Evolutionary conservation across 2,797 vertebrate species (phyloP).

Genomic region (Gadopsis bispinosus): DNA sequence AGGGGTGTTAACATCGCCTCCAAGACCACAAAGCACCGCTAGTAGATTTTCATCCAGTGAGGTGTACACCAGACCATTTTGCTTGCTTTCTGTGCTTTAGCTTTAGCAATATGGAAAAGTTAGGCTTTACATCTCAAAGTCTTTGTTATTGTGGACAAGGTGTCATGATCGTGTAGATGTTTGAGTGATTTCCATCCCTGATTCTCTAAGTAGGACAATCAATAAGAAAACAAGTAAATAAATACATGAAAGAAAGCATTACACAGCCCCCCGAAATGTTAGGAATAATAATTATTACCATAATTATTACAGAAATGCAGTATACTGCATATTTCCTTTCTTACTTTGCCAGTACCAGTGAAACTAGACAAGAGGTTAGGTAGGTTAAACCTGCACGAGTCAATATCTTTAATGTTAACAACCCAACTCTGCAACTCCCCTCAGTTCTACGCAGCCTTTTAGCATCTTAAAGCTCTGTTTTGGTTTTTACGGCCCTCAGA

Average conservation of each 20-base stretch:
- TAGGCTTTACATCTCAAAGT: neutral
- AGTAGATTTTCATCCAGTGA: slow-evolving; percentile 3
- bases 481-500: neutral
- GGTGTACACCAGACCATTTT: slow-evolving; percentile 26
- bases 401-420: neutral
- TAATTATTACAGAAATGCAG: too few species aligned
- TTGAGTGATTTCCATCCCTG: neutral
- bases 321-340: neutral
- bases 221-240: neutral
- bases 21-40: slow-evolving; percentile 50
- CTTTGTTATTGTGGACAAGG: too few species aligned
- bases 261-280: too few species aligned
- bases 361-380: neutral
- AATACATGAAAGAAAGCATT: neutral
- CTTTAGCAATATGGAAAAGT: neutral
- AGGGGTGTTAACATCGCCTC: slow-evolving; percentile 64
- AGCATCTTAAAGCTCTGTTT: neutral
- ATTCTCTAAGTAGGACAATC: neutral
- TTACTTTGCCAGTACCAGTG: neutral
- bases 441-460: neutral
- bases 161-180: neutral
- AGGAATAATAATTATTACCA: too few species aligned
- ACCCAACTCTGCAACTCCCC: too few species aligned
- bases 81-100: neutral
- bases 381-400: neutral